Evolutionary conservation across 1,140 invertebrate species (phyloP).

Genomic region (Nasonia vitripennis): DNA sequence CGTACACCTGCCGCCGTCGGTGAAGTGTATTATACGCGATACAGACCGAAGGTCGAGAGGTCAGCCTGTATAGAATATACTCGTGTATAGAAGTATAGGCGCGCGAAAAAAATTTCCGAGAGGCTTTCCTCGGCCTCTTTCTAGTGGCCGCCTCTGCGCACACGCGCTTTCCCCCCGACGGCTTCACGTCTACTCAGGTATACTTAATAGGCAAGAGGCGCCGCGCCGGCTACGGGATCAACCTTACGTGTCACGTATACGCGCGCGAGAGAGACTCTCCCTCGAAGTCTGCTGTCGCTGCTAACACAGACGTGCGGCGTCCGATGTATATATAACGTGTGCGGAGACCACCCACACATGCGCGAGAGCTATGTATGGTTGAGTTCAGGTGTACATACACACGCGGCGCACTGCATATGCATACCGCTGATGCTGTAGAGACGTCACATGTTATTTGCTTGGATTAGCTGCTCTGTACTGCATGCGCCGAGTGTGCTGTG

Average conservation of each 20-base stretch:
- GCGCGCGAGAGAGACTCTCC: background rate
- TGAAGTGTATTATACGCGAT: too few species aligned
- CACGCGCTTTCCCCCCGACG: slow-evolving; percentile 41
- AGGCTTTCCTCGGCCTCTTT: background rate
- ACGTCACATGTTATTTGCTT: background rate
- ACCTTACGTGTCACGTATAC: slow-evolving; percentile 60
- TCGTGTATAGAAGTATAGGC: background rate
- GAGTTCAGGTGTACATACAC: background rate
- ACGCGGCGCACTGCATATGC: background rate
- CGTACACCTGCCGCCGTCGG: too few species aligned
- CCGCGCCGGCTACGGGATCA: slow-evolving; percentile 47
- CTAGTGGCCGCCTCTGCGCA: background rate
- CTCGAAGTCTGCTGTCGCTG: background rate
- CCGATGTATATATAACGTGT: slow-evolving; percentile 22
- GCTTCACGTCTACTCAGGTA: slow-evolving; percentile 58
- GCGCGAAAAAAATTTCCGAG: slow-evolving; percentile 4
- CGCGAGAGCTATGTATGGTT: background rate
- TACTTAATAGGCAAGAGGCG: slow-evolving; percentile 57
- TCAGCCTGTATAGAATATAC: background rate
- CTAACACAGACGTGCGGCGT: background rate
- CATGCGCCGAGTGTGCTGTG: too few species aligned
- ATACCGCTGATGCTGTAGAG: background rate
- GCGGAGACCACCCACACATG: background rate
- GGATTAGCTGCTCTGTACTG: background rate
- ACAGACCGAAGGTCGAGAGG: background rate